Conservation (phyloP, 2,113 vertebrate species). For the Colaptes auratus region DNA sequence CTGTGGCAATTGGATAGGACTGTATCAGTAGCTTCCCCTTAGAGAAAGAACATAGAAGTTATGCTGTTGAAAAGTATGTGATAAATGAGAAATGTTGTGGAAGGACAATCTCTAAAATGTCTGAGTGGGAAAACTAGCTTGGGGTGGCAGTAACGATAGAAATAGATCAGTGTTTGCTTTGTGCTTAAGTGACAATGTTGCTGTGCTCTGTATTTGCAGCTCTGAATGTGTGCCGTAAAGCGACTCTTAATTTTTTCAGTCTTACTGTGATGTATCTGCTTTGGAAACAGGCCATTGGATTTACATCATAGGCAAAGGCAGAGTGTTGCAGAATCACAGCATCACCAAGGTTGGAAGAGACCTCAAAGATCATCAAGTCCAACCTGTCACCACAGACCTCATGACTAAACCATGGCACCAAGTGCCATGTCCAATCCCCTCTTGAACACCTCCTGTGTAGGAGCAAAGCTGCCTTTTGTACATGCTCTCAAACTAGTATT, state of each 20-base stretch:
- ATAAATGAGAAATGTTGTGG: background rate
- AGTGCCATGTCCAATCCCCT: too few relatives aligned
- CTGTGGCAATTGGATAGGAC: background rate
- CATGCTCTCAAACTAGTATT: background rate
- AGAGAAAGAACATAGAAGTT: background rate
- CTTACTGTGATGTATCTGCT: background rate
- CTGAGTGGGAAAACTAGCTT: background rate
- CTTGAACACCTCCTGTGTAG: background rate
- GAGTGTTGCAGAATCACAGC: background rate
- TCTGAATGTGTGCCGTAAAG: background rate
- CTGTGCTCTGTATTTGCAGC: background rate
- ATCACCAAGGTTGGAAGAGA: too few relatives aligned
- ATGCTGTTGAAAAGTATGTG: background rate
- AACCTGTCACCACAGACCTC: too few relatives aligned
- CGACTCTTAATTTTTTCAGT: background rate
- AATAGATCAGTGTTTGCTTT: background rate
- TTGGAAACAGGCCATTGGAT: background rate
- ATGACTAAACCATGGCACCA: too few relatives aligned
- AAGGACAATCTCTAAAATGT: background rate
- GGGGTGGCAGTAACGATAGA: background rate
- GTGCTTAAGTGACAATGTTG: background rate
- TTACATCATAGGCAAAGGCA: background rate
- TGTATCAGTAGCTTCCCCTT: background rate
- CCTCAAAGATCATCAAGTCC: too few relatives aligned
- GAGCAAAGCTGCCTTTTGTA: background rate